phyloP scores from a whole-genome alignment of 1,140 invertebrate species.

The Globodera rostochiensis region DNA sequence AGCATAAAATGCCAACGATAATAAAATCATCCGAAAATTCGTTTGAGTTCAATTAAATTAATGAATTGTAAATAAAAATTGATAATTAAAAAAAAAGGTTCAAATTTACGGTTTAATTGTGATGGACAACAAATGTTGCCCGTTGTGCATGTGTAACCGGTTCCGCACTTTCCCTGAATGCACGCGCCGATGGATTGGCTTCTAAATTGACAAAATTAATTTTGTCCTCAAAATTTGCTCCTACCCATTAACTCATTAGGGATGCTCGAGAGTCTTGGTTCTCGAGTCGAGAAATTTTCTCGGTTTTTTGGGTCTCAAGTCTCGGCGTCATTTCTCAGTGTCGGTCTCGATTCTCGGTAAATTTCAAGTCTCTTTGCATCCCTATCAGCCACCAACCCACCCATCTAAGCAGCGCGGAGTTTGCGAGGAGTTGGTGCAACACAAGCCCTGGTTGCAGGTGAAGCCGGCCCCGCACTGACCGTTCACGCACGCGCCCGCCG shows the following conservation, averaged over 20 bases:
- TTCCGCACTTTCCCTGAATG: constrained; percentile 59
- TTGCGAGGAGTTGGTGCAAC: constrained; percentile 59
- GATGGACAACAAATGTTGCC: constrained; percentile 64
- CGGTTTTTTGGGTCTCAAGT: too few species aligned
- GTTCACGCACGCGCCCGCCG: constrained; percentile 64
- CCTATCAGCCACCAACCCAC: background rate
- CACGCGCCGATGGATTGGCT: constrained; percentile 63
- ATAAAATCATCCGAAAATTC: too few species aligned
- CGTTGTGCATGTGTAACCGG: constrained; percentile 62
- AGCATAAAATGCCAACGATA: too few species aligned
- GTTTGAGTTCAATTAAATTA: too few species aligned
- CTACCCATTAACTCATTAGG: constrained; percentile 31
- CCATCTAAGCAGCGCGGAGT: constrained; percentile 64
- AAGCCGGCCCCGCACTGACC: constrained; percentile 61
- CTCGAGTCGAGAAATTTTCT: too few species aligned
- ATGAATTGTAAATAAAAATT: too few species aligned
- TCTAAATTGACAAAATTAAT: background rate
- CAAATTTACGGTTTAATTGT: constrained; percentile 45
- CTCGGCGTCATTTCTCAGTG: too few species aligned
- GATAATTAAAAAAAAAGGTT: too few species aligned
- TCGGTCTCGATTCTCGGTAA: too few species aligned
- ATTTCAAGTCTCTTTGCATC: too few species aligned
- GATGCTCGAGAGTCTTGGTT: too few species aligned
- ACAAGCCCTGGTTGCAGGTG: constrained; percentile 63
- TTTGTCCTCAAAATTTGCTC: background rate